phyloP scores from a whole-genome alignment of 2,888 invertebrate genomes.

The Epiblema foenella region DNA sequence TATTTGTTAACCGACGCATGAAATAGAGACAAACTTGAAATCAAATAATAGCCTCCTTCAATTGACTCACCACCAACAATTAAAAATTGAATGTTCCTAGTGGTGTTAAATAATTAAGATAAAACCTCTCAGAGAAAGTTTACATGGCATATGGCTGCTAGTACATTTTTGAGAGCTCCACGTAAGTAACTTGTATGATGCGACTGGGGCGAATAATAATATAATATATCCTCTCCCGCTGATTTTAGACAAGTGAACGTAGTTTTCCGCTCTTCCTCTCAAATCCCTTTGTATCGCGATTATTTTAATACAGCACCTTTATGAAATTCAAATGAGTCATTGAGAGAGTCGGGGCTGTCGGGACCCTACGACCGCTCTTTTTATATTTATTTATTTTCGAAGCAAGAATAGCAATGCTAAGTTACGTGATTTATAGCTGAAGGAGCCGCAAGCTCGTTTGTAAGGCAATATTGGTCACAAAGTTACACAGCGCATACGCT shows the following conservation, averaged over 20 bases:
- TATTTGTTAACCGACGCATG: background rate
- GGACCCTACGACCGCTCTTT: slow-evolving; percentile 53
- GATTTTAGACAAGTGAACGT: slow-evolving; percentile 43
- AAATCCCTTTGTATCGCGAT: slow-evolving; percentile 56
- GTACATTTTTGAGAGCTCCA: slow-evolving; percentile 21
- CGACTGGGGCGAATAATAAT: slow-evolving; percentile 26
- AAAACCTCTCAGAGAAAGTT: slow-evolving; percentile 11
- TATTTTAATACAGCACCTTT: slow-evolving; percentile 70
- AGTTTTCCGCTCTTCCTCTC: slow-evolving; percentile 47
- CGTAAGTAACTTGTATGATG: slow-evolving; percentile 33
- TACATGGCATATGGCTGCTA: slow-evolving; percentile 15
- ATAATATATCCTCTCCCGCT: slow-evolving; percentile 32
- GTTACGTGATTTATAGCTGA: slow-evolving; percentile 70
- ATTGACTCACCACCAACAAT: background rate
- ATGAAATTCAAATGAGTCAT: slow-evolving; percentile 72
- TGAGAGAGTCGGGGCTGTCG: no score
- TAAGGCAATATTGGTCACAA: slow-evolving; percentile 67
- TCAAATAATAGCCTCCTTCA: background rate
- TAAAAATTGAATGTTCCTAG: background rate
- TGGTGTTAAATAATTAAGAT: slow-evolving; percentile 15
- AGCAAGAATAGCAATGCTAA: slow-evolving; percentile 70
- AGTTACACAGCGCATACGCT: slow-evolving; percentile 57
- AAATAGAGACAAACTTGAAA: background rate
- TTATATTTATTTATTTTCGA: slow-evolving; percentile 69
- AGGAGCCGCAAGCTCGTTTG: slow-evolving; percentile 60